Evolutionary conservation across 2,797 vertebrate species (phyloP).

Genomic region (Balearica regulorum): DNA sequence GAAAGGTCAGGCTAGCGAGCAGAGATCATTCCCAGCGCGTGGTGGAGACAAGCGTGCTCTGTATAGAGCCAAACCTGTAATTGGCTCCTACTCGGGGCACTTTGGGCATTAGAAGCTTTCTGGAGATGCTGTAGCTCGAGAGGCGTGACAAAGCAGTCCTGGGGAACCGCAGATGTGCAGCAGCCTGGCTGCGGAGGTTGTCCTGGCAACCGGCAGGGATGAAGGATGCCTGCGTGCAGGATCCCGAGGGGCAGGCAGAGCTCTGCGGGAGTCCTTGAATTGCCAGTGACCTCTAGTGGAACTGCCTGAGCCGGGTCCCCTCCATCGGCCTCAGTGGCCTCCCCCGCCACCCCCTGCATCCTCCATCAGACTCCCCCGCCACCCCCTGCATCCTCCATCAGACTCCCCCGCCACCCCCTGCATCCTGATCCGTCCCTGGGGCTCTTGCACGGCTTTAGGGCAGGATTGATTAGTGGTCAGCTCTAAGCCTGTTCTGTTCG

Average conservation of each 20-base stretch:
- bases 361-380: neutral
- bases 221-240: neutral
- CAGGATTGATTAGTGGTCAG: neutral
- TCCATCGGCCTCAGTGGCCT: no score
- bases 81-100: neutral
- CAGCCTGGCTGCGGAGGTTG: neutral
- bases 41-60: neutral
- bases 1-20: neutral
- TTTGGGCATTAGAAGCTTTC: neutral
- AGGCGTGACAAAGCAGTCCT: neutral
- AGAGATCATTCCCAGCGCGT: fast-evolving
- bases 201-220: neutral
- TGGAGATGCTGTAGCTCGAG: neutral
- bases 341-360: no score
- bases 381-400: neutral
- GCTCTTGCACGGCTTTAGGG: neutral
- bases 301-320: neutral
- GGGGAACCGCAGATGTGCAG: neutral
- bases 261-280: neutral
- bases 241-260: neutral
- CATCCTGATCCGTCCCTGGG: neutral
- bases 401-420: neutral
- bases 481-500: neutral
- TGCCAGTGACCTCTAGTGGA: constrained; percentile 14
- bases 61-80: neutral